Evolutionary conservation across 2,888 invertebrate species (phyloP), one percentile per base, ranked within the genome.

Genomic region (Venusia cambrica): DNA sequence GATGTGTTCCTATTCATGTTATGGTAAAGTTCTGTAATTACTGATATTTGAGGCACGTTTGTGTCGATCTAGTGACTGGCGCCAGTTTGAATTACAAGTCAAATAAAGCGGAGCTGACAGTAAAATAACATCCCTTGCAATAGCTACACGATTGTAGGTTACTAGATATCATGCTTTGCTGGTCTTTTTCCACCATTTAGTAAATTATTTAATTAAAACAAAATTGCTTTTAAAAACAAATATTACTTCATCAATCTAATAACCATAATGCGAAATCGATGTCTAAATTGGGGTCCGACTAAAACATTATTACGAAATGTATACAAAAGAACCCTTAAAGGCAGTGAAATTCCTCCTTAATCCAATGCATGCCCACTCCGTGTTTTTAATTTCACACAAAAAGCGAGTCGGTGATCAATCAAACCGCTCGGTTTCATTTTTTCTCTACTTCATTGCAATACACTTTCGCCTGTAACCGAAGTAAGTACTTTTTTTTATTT

Each of bases 381-480:
- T 65, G 75, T 83, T 84, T 85, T 84, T 87, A 87, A 87, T 87
- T 85, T 80, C 77, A 78, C 76, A 80, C 78, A 85, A 87, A 84
- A 87, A 73, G 57, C 52, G 73, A 74, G 68, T 73, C 67, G 85
- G 87, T 87, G 85, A 87, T 87, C 87, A 87, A 87, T 87, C 87
- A 87, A 80, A 76, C 72, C n/a, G 71, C 72, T 69, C 65, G 75
- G 64, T 67, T 65, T 68, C 63, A 10, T 67, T 75, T 74, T 80
- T 77, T 75, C 73, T 76, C 73, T 71, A 75, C 76, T 76, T 73
- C 73, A 76, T 73, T 77, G 79, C 83, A 78, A 73, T 79, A 77
- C 73, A 73, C 79, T 84, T 83, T 83, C 74, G 80, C 69, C 68
- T 67, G 65, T 76, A n/a, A n/a, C n/a, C n/a, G n/a, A n/a, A n/a